Base-by-base conservation (phyloP, 2,888 invertebrate genomes). In the Gonocerus acuteangulatus region DNA sequence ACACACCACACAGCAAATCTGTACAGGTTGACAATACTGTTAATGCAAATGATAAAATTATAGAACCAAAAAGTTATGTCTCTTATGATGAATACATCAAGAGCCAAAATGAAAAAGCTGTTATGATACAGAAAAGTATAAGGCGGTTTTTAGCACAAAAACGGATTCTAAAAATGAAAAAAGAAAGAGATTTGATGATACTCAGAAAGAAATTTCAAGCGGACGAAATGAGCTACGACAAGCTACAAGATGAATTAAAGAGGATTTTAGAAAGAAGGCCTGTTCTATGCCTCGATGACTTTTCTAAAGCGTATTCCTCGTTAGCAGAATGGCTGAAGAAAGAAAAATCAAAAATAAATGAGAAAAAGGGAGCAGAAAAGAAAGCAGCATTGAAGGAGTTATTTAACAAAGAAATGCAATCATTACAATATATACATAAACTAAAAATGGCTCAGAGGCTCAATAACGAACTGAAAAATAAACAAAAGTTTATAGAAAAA, bases 321-420 rank as follows among this genome's bases (percentile, higher is more conserved):
- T 47, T 57, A 32, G 21, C 27, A 18, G 13, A 57, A 11, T 57
- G 57, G 57, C 9, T 57, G 19, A 57, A 57, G 32, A 13, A 44
- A 45, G 57, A 57, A 57, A 57, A 57, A 47, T 9, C n/a, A 3
- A 57, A 57, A 45, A 57, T 57, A 9, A 27, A 13, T 4, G 45
- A 57, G 6, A 34, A 32, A 34, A 45, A 13, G 11, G 57, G 47
- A 9, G 7, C n/a, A 47, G 18, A 57, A 44, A 57, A 21, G 19
- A 57, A 23, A 13, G 0, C 7, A 45, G 45, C 47, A n/a, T 18
- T 57, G 13, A 47, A 18, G 16, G 22, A 57, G n/a, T 19, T 57
- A 44, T 57, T 57, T 57, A 45, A 57, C 2, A 57, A 57, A 57
- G 57, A 57, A 13, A 57, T 57, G 57, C 27, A 47, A 19, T 57